These are phyloP conservation scores for Cerastis leucographa DNA, from an alignment of 2,888 invertebrate species.

Conservation along the genomic window DNA sequence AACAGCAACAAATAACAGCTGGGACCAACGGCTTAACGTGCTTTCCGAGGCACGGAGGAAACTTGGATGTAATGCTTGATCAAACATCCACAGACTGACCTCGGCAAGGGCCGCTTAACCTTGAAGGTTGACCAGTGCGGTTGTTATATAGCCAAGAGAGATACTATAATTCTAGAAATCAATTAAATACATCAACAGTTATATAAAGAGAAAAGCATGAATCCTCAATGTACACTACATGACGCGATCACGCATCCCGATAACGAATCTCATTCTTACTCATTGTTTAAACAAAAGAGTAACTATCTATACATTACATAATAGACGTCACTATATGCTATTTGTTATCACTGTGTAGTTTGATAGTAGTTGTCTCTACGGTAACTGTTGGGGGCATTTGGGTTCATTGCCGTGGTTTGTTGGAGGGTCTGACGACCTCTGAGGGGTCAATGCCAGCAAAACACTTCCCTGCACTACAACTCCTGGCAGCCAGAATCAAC, in stretches of 20 bases:
- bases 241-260: conserved; percentile 53
- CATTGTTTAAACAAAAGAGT: conserved; percentile 32
- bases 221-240: conserved; percentile 30
- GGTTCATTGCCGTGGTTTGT: conserved; percentile 4
- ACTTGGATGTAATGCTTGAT: not conserved
- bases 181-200: not conserved
- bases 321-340: conserved; percentile 29
- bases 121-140: not conserved
- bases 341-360: conserved; percentile 1
- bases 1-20: not conserved
- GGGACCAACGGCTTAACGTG: not conserved
- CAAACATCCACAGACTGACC: not conserved
- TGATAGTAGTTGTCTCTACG: conserved; percentile 32
- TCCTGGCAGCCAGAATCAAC: not conserved
- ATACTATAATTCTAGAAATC: not conserved
- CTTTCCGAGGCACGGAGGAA: not conserved
- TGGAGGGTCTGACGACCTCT: conserved; percentile 30
- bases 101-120: not conserved
- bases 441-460: not conserved
- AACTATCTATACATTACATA: conserved; percentile 30
- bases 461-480: not conserved
- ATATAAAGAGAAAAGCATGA: conserved; percentile 24
- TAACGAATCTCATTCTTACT: conserved; percentile 32
- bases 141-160: not conserved
- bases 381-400: not conserved